A percentile compares a stretch with the other conserved stretches of the same genome.
These are phyloP conservation scores for Hydraecia micacea DNA, from an alignment of 2,888 invertebrate genomes.

Conservation along the genomic window DNA sequence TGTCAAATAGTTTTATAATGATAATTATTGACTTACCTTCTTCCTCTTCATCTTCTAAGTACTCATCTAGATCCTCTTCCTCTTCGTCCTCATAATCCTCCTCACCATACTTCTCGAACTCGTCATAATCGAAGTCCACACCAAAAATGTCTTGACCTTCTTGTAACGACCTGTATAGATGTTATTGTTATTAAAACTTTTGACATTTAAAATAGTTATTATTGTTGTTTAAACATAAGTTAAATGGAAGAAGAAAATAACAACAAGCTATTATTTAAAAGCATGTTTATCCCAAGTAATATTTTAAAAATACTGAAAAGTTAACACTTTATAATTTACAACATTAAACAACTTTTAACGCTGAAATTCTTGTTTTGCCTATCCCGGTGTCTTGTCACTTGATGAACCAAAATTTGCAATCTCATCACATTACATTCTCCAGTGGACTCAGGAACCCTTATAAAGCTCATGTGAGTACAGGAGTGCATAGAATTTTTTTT, in stretches of 20 bases:
- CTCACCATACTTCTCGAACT: slow-evolving; percentile 96
- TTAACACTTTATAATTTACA: too few relatives aligned
- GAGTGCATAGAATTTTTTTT: too few relatives aligned
- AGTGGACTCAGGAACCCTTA: background rate
- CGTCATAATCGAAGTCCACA: slow-evolving; percentile 99
- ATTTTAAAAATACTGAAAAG: background rate
- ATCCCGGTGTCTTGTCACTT: background rate
- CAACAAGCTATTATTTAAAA: slow-evolving; percentile 5
- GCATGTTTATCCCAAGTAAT: background rate
- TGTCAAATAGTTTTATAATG: too few relatives aligned
- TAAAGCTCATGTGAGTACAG: background rate
- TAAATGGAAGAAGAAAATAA: background rate
- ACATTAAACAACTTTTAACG: background rate
- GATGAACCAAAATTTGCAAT: background rate
- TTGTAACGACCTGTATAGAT: slow-evolving; percentile 93
- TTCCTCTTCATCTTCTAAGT: slow-evolving; percentile 94
- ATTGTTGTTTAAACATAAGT: slow-evolving; percentile 3
- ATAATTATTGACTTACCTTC: slow-evolving; percentile 79
- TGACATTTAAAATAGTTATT: background rate
- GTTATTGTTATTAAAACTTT: background rate
- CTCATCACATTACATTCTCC: background rate
- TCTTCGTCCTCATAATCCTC: slow-evolving; percentile 96
- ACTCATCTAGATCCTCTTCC: slow-evolving; percentile 94
- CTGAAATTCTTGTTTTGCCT: background rate
- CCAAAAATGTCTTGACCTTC: slow-evolving; percentile 99